Percentiles rank a stretch among this genome's conserved stretches.
Conservation (phyloP, 30 jellyfish, hydroid and myxozoan genomes). For the Rhopilema esculentum region DNA sequence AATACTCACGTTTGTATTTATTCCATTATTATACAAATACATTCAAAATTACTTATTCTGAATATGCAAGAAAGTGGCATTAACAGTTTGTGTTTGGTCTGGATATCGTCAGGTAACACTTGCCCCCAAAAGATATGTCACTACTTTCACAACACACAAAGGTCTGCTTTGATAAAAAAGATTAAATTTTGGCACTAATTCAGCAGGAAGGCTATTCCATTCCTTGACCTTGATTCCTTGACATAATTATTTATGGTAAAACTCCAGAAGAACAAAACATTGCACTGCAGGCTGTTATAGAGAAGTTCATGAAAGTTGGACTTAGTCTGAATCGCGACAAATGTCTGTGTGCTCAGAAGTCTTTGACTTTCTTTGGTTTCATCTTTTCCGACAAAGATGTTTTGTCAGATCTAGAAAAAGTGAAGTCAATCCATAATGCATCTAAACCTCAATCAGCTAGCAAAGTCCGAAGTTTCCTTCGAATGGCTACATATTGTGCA, state of each 20-base stretch:
- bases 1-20: no score
- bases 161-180: constrained; percentile 29
- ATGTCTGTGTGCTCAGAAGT: constrained; percentile 49
- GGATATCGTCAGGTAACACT: no score
- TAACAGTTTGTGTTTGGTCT: no score
- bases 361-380: constrained; percentile 63
- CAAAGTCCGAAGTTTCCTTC: constrained; percentile 48
- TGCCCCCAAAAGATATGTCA: no score
- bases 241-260: constrained; percentile 32
- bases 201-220: constrained; percentile 53
- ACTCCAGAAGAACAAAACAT: constrained; percentile 41
- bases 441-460: constrained; percentile 34
- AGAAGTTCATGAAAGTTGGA: constrained; percentile 48
- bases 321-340: constrained; percentile 45
- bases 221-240: constrained; percentile 46
- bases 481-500: constrained; percentile 27
- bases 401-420: constrained; percentile 57
- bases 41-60: no score
- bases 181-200: constrained; percentile 35
- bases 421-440: constrained; percentile 29
- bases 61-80: no score
- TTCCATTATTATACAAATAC: no score
- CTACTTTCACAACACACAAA: no score
- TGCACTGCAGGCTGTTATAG: constrained; percentile 39
- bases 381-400: constrained; percentile 65